These are phyloP conservation scores for Rallus crepitans DNA, from an alignment of 2,797 vertebrate species.

Conservation along the genomic window DNA sequence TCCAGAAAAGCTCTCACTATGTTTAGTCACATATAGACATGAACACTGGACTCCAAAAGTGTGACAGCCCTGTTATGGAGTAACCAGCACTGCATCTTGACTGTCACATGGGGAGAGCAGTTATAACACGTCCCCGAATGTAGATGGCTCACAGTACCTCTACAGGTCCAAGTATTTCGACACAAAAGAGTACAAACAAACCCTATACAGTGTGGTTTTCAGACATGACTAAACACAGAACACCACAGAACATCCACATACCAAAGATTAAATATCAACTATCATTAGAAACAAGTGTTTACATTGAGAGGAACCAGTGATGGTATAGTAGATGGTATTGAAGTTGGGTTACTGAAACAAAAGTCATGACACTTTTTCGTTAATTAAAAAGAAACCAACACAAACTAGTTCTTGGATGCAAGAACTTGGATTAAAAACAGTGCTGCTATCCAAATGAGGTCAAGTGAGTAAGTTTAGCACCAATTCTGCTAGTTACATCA, in stretches of 20 bases:
- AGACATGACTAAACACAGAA: not conserved
- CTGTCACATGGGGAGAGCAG: not conserved
- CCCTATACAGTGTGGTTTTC: not conserved
- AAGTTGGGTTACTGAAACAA: not conserved
- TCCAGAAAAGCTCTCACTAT: not conserved
- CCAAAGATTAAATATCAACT: not conserved
- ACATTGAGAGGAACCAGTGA: not conserved
- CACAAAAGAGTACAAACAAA: not conserved
- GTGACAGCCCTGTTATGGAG: not conserved
- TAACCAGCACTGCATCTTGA: not conserved
- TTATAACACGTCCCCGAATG: fast-evolving
- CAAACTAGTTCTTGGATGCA: not conserved
- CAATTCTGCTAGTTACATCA: not conserved
- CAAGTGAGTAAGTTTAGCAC: not conserved
- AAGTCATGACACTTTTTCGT: not conserved
- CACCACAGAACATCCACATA: not conserved
- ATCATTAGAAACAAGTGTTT: not conserved
- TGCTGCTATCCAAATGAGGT: not conserved
- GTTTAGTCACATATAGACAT: not conserved
- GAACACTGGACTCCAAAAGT: not conserved
- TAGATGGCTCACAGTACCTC: not conserved
- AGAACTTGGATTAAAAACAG: not conserved
- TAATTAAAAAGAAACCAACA: not conserved
- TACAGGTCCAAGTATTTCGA: not conserved
- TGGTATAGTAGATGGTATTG: not conserved